Evolutionary conservation across 2,888 invertebrate genomes (phyloP).

Genomic region (Dryobota labecula): DNA sequence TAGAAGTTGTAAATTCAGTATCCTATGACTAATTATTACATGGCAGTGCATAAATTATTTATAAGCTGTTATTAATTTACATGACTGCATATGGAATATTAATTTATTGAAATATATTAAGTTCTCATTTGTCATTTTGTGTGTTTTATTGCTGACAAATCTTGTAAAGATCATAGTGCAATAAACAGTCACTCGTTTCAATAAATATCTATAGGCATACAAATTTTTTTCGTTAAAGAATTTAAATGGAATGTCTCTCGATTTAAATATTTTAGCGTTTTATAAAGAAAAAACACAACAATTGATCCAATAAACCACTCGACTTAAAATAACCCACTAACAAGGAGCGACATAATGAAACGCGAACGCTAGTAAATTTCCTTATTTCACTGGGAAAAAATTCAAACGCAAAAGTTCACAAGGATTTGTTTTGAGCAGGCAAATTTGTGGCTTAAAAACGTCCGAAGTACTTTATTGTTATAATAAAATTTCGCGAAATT

Average conservation of each 20-base stretch:
- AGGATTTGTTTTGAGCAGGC: constrained; percentile 77
- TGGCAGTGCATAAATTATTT: constrained; percentile 34
- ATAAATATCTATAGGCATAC: neutral
- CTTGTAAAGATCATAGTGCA: neutral
- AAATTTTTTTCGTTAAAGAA: neutral
- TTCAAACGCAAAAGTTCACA: constrained; percentile 73
- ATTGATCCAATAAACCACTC: constrained; percentile 47
- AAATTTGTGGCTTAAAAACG: constrained; percentile 81
- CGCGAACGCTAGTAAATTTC: constrained; percentile 61
- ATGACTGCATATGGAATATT: constrained; percentile 34
- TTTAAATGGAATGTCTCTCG: constrained; percentile 1
- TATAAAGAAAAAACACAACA: constrained; percentile 35
- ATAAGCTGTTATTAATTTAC: constrained; percentile 43
- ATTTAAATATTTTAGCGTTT: constrained; percentile 1
- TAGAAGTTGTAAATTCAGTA: constrained; percentile 22
- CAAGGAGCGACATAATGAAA: constrained; percentile 54
- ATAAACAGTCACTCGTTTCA: neutral
- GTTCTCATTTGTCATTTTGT: constrained; percentile 30
- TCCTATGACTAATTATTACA: constrained; percentile 51
- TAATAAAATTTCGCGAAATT: constrained; percentile 82
- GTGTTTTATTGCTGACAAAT: constrained; percentile 27
- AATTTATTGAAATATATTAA: constrained; percentile 42
- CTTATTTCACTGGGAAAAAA: constrained; percentile 67
- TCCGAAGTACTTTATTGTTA: constrained; percentile 81
- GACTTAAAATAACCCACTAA: constrained; percentile 54